Evolutionary conservation across 2,797 vertebrate species (phyloP).

Genomic region (Spea hammondii): DNA sequence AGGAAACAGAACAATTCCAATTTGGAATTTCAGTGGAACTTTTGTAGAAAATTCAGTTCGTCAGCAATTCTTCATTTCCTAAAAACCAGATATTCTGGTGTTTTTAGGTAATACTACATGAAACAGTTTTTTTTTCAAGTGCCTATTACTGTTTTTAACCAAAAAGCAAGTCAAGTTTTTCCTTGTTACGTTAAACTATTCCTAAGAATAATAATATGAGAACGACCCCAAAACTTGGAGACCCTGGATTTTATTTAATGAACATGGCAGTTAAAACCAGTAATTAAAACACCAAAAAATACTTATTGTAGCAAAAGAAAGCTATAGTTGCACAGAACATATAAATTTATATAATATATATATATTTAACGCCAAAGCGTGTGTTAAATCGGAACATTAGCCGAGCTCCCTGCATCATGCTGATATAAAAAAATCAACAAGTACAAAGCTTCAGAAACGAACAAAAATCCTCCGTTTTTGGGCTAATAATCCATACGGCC

Average conservation of each 20-base stretch:
- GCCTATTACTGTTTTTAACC: constrained; percentile 86
- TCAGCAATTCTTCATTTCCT: constrained; percentile 84
- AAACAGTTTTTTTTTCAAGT: constrained; percentile 74
- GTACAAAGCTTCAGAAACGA: constrained; percentile 58
- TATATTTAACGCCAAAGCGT: constrained; percentile 59
- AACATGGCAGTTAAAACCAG: constrained; percentile 90
- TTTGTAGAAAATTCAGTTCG: constrained; percentile 95
- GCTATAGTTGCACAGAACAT: constrained; percentile 69
- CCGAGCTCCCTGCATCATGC: constrained; percentile 62
- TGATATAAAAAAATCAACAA: constrained; percentile 59
- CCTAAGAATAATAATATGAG: constrained; percentile 99
- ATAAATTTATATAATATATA: constrained; percentile 41
- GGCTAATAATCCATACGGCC: constrained; percentile 70
- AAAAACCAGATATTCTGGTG: constrained; percentile 83
- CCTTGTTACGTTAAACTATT: constrained; percentile 96
- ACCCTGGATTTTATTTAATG: constrained; percentile 86
- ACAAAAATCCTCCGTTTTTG: constrained; percentile 50
- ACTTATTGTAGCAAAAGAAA: constrained; percentile 64
- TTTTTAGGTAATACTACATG: constrained; percentile 80
- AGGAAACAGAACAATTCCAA: constrained; percentile 98
- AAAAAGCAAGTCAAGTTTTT: constrained; percentile 91
- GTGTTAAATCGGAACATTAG: constrained; percentile 51
- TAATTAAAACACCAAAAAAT: constrained; percentile 77
- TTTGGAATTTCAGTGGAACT: constrained; percentile 96
- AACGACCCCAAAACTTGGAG: constrained; percentile 91